Conservation (phyloP, 2,888 invertebrate genomes). For the Baronia brevicornis region DNA sequence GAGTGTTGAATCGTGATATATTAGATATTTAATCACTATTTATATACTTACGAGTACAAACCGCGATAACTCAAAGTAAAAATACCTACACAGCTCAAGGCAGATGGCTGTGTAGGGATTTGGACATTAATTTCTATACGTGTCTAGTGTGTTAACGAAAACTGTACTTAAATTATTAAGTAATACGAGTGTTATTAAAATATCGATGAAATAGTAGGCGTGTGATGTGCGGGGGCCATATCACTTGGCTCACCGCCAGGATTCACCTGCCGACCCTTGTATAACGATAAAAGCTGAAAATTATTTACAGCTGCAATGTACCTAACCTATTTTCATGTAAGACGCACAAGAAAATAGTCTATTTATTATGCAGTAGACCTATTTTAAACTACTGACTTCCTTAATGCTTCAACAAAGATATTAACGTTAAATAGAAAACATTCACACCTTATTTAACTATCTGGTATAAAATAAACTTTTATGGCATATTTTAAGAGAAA, state of each 20-base stretch:
- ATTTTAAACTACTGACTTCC: too few species aligned
- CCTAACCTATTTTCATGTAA: constrained; percentile 12
- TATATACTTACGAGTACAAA: constrained; percentile 15
- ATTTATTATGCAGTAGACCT: too few species aligned
- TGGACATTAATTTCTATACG: constrained; percentile 58
- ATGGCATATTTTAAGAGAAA: too few species aligned
- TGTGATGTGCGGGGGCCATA: constrained; percentile 50
- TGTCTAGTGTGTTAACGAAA: constrained; percentile 3
- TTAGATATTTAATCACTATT: constrained; percentile 1
- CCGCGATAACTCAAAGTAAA: constrained; percentile 49
- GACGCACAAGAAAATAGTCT: too few species aligned
- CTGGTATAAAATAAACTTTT: too few species aligned
- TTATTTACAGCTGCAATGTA: constrained; percentile 52
- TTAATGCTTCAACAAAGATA: too few species aligned
- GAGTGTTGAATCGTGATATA: too few species aligned
- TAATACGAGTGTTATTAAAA: constrained; percentile 14
- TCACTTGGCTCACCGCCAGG: constrained; percentile 53
- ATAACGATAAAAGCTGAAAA: constrained; percentile 61
- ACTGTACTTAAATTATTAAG: constrained; percentile 8
- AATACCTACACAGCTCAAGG: constrained; percentile 48
- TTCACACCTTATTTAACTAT: too few species aligned
- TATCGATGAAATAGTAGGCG: constrained; percentile 29
- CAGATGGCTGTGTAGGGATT: constrained; percentile 57
- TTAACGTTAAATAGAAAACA: too few species aligned
- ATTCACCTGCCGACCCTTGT: constrained; percentile 69